These are phyloP conservation scores for Sorex fumeus DNA, from an alignment of 2,113 vertebrate genomes.

Conservation along the genomic window DNA sequence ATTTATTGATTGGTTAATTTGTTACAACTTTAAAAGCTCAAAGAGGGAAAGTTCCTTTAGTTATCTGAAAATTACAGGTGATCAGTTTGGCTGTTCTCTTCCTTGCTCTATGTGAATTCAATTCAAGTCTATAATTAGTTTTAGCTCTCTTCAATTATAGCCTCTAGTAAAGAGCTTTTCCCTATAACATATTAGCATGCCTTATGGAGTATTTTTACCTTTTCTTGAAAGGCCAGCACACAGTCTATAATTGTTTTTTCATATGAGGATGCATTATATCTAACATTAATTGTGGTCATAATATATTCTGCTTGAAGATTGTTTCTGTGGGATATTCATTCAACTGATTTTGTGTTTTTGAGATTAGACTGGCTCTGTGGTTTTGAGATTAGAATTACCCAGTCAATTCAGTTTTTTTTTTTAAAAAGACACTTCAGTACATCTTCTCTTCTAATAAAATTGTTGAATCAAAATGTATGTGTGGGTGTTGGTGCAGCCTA, in stretches of 20 bases:
- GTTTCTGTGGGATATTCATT: conserved; percentile 38
- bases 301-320: conserved; percentile 45
- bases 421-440: not conserved
- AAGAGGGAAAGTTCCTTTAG: conserved; percentile 55
- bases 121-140: conserved; percentile 74
- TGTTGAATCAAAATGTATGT: not conserved
- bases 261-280: conserved; percentile 45
- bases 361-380: too few species aligned
- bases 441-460: too few species aligned
- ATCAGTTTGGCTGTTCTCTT: conserved; percentile 55
- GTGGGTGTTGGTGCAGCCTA: not conserved
- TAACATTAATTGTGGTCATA: conserved; percentile 62
- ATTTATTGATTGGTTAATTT: conserved; percentile 57
- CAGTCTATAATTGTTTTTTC: conserved; percentile 56
- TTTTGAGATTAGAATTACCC: conserved; percentile 18
- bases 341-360: conserved; percentile 55
- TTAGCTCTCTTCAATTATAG: conserved; percentile 70
- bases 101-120: conserved; percentile 59
- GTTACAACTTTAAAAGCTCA: conserved; percentile 61
- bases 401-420: not conserved
- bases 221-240: conserved; percentile 32
- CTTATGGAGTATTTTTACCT: conserved; percentile 27
- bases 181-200: not conserved
- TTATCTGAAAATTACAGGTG: conserved; percentile 76
- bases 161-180: conserved; percentile 50